A percentile compares a stretch with the other conserved stretches of the same genome.
Evolutionary conservation across 1,140 invertebrate species (phyloP).

Genomic region (Neodiprion pinetum): DNA sequence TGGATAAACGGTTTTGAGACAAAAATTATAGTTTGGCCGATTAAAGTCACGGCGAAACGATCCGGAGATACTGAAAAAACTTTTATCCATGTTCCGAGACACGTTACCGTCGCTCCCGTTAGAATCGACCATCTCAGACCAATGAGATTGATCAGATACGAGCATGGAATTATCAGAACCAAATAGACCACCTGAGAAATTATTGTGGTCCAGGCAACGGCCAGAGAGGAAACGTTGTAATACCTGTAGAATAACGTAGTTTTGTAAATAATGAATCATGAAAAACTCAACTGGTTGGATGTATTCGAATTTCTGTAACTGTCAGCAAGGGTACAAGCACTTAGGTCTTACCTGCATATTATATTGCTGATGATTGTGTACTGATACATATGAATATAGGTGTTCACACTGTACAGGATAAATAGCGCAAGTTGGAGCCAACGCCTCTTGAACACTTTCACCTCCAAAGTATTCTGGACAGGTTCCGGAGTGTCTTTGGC

Average conservation of each 20-base stretch:
- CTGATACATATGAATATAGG: conserved; percentile 57
- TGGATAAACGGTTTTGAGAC: too few species aligned
- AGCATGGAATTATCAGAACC: conserved; percentile 71
- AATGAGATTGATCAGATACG: conserved; percentile 66
- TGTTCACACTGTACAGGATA: conserved; percentile 65
- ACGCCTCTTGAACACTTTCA: conserved; percentile 44
- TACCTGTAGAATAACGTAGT: conserved; percentile 34
- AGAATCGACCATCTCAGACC: conserved; percentile 48
- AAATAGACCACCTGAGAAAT: conserved; percentile 74
- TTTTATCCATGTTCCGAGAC: conserved; percentile 75
- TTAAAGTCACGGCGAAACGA: conserved; percentile 67
- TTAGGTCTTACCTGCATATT: conserved; percentile 35
- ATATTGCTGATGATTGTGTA: conserved; percentile 53
- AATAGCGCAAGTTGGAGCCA: conserved; percentile 69
- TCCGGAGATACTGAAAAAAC: conserved; percentile 61
- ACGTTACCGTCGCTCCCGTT: conserved; percentile 42
- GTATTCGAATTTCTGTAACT: too few species aligned
- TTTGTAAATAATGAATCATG: too few species aligned
- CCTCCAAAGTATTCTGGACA: too few species aligned
- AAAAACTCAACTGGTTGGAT: too few species aligned
- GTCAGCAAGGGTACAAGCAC: too few species aligned
- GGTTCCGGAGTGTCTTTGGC: too few species aligned
- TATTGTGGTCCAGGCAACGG: conserved; percentile 71
- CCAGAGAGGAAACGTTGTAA: conserved; percentile 53
- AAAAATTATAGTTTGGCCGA: too few species aligned